These are phyloP conservation scores for Benthosema pterotum DNA, from an alignment of 2,797 vertebrate genomes.

Conservation along the genomic window DNA sequence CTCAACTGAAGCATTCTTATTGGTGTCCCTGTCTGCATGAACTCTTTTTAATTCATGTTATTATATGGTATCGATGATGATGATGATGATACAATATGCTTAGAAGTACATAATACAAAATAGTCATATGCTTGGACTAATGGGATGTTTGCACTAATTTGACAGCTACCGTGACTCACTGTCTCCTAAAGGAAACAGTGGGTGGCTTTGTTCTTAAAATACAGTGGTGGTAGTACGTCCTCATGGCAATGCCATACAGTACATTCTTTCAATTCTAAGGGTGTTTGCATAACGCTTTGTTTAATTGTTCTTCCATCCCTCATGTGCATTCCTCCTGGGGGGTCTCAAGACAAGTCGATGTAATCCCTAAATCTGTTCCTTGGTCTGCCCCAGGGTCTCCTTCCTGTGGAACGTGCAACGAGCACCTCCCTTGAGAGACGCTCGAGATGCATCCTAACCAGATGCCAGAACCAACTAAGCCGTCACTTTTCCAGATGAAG, in stretches of 20 bases:
- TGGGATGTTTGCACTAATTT: conserved; percentile 67
- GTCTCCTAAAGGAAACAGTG: conserved; percentile 60
- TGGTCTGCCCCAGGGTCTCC: too few relatives aligned
- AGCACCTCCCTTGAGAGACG: too few relatives aligned
- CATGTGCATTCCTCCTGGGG: too few relatives aligned
- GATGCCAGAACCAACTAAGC: too few relatives aligned
- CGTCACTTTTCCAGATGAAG: too few relatives aligned
- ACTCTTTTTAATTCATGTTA: conserved; percentile 39
- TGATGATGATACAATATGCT: conserved; percentile 47
- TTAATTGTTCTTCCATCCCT: conserved; percentile 1
- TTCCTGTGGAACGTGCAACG: too few relatives aligned
- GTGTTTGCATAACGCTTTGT: neutral
- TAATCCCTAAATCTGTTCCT: too few relatives aligned
- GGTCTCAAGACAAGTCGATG: too few relatives aligned
- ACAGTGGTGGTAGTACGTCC: conserved; percentile 32
- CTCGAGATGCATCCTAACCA: too few relatives aligned
- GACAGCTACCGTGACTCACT: conserved; percentile 71
- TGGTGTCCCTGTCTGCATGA: conserved; percentile 10
- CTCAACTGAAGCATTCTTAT: neutral
- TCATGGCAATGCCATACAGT: conserved; percentile 45
- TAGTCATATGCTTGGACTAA: conserved; percentile 28
- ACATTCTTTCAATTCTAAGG: conserved; percentile 22
- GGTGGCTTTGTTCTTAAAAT: conserved; percentile 55
- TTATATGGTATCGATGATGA: conserved; percentile 33
- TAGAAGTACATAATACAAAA: too few relatives aligned